Evolutionary conservation across 2,797 vertebrate species (phyloP).

Genomic region (Amazona finschi): DNA sequence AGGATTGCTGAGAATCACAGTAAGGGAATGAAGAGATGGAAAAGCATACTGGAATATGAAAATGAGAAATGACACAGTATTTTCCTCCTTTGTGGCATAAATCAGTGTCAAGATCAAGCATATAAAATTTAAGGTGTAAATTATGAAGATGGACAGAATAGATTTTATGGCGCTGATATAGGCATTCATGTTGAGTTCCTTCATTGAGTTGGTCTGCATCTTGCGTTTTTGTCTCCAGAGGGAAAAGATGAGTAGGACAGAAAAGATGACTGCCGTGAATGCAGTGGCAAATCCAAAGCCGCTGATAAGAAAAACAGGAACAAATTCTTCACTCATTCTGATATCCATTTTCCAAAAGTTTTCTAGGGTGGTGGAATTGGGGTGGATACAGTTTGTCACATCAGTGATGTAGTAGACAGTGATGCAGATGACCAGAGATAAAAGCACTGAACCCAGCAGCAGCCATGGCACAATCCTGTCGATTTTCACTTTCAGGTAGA

Average conservation of each 20-base stretch:
- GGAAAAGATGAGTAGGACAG: conserved; percentile 47
- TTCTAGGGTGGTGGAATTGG: accelerated
- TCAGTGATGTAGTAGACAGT: accelerated
- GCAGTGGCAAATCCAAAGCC: not conserved
- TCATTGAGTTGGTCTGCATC: not conserved
- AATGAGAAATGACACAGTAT: accelerated
- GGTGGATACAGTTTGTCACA: accelerated
- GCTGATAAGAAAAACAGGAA: accelerated
- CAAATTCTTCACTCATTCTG: not conserved
- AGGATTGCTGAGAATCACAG: conserved; percentile 31
- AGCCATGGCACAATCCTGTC: conserved; percentile 11
- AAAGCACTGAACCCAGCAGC: conserved; percentile 29
- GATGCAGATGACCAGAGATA: not conserved
- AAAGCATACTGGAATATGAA: not conserved
- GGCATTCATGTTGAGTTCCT: not conserved
- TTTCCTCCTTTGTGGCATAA: accelerated
- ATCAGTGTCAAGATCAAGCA: not conserved
- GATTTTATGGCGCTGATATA: conserved; percentile 57
- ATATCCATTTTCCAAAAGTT: accelerated
- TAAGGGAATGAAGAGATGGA: not conserved
- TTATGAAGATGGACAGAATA: not conserved
- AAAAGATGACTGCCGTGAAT: not conserved
- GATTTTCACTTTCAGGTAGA: conserved; percentile 61
- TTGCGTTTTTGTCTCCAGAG: conserved; percentile 51
- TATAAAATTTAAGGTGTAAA: not conserved